Percentiles rank a stretch among this genome's conserved stretches.
phyloP scores from a whole-genome alignment of 1,140 invertebrate species.

The Calliopsis andreniformis region DNA sequence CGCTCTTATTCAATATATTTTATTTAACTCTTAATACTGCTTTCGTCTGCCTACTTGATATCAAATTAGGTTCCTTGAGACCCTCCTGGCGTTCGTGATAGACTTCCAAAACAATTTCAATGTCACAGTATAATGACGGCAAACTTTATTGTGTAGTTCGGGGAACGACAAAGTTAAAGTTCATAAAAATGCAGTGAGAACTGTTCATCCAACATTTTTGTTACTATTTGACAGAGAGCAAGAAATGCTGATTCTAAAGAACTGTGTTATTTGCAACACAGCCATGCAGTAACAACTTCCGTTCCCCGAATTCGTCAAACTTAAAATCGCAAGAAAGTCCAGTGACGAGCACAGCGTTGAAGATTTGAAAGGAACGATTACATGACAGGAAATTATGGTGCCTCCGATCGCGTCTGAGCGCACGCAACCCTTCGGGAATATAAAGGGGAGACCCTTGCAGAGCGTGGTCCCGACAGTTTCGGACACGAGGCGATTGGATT shows the following conservation, averaged over 20 bases:
- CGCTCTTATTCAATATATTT: background rate
- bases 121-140: too few species aligned
- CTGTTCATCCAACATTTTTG: too few species aligned
- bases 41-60: background rate
- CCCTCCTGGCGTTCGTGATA: too few species aligned
- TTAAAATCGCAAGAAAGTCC: constrained; percentile 46
- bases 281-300: constrained; percentile 25
- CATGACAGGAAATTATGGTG: constrained; percentile 65
- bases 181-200: too few species aligned
- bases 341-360: constrained; percentile 17
- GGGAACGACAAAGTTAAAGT: too few species aligned
- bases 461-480: constrained; percentile 68
- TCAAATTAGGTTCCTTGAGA: constrained; percentile 19
- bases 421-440: constrained; percentile 65
- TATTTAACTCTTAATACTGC: background rate
- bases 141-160: too few species aligned
- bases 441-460: constrained; percentile 62
- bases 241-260: background rate
- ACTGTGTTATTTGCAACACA: background rate
- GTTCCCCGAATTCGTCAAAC: constrained; percentile 13
- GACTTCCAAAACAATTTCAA: too few species aligned
- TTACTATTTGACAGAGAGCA: background rate
- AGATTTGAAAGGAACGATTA: constrained; percentile 61
- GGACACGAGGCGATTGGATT: constrained; percentile 67
- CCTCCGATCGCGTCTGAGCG: constrained; percentile 56